phyloP scores from a whole-genome alignment of 1,140 invertebrate species.

The Trigoniulus corallinus region DNA sequence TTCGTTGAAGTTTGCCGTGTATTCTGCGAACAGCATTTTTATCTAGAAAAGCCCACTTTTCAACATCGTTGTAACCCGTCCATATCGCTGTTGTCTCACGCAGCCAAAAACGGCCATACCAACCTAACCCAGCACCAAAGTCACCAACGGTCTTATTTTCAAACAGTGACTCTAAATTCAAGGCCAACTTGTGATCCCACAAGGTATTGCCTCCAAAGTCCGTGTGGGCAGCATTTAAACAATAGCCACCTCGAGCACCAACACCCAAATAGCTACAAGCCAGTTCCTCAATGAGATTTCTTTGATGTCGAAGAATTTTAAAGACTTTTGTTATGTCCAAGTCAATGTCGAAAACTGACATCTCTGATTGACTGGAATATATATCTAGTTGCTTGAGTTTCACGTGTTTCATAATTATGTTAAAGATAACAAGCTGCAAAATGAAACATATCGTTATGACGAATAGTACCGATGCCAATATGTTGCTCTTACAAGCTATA shows the following conservation, averaged over 20 bases:
- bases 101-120: constrained; percentile 3
- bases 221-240: background rate
- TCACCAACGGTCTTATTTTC: background rate
- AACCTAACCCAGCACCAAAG: constrained; percentile 4
- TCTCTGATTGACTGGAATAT: no score
- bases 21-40: background rate
- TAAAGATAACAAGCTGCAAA: no score
- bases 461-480: no score
- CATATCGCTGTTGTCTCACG: background rate
- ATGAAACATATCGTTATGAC: no score
- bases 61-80: background rate
- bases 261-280: background rate
- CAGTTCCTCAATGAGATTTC: background rate
- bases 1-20: background rate
- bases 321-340: no score
- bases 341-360: no score
- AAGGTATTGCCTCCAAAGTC: background rate
- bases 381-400: no score
- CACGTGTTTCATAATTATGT: no score
- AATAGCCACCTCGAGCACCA: constrained; percentile 2
- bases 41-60: background rate
- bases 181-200: background rate
- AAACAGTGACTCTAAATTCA: background rate
- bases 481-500: no score
- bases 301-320: background rate